Base-by-base conservation (phyloP, 2,113 vertebrate species). In the Dasyurus viverrinus region DNA sequence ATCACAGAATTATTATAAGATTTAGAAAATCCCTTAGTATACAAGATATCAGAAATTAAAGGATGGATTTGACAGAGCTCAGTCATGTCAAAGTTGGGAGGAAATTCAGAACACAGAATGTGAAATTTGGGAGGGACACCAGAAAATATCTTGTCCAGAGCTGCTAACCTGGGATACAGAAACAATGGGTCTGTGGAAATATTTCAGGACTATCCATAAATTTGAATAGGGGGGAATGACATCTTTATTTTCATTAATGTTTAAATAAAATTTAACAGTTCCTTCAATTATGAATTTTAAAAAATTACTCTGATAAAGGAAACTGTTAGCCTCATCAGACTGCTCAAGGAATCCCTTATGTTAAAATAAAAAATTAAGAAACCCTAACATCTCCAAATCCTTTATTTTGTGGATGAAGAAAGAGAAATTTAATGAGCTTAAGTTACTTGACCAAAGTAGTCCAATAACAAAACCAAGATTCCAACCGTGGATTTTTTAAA, bases 341-440 rank as follows among this genome's bases (percentile, higher is more conserved):
- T 68, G 60, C 11, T 68, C 36, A 68, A 36, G 27, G 57, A 14
- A 12, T 16, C 30, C 57, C 27, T 68, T 36, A 68, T 68, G 7
- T 30, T 68, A 7, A 57, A 42, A 84, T 42, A n/a, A 42, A 42
- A 24, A 10, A 0, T 27, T 0, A 1, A 0, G 46, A 11, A 10
- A 36, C 46, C 46, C 52, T 3, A 0, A 23, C 19, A 7, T 84
- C n/a, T 42, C 68, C n/a, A 84, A 84, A 84, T 84, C 2, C 36
- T 84, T 84, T 42, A 84, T 42, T n/a, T 14, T 25, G 8, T 0
- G n/a, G 30, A 3, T 3, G 53, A 54, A n/a, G 36, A 95, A 54
- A 26, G 68, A 14, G 52, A 90, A 26, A 9, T 1, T 22, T 2
- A 24, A 10, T 11, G 1, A 55, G 22, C 6, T 55, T 22, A 50